Percentiles rank a stretch among this genome's conserved stretches.
phyloP scores from a whole-genome alignment of 1,140 invertebrate species.

The Pristionchus pacificus region DNA sequence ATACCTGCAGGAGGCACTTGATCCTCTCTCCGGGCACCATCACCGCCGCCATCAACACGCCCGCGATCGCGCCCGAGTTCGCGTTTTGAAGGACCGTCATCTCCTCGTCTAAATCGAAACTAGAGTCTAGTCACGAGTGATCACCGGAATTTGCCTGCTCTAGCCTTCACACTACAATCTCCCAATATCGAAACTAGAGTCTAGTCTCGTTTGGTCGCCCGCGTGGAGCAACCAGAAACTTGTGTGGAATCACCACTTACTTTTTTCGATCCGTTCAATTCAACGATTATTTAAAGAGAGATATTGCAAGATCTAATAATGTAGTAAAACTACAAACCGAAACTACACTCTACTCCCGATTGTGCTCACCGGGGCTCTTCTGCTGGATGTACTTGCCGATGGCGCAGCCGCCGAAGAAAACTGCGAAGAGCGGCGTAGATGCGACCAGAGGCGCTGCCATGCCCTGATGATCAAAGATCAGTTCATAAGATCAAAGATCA shows the following conservation, averaged over 20 bases:
- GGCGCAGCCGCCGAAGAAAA: constrained; percentile 93
- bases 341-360: too few relatives aligned
- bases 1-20: constrained; percentile 41
- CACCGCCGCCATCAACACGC: constrained; percentile 87
- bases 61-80: constrained; percentile 85
- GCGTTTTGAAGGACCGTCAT: constrained; percentile 73
- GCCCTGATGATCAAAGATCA: constrained; percentile 55
- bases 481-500: neutral
- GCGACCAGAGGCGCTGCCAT: constrained; percentile 67
- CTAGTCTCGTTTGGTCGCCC: too few relatives aligned
- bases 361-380: constrained; percentile 63
- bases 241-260: too few relatives aligned
- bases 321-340: too few relatives aligned
- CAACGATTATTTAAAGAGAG: too few relatives aligned
- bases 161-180: too few relatives aligned
- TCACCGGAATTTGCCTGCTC: too few relatives aligned
- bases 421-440: constrained; percentile 69
- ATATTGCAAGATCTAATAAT: too few relatives aligned
- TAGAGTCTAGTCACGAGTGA: too few relatives aligned
- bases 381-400: constrained; percentile 77
- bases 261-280: too few relatives aligned
- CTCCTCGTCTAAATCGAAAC: constrained; percentile 54
- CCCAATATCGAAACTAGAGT: too few relatives aligned
- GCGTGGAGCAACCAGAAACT: too few relatives aligned
- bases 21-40: constrained; percentile 64